phyloP scores from a whole-genome alignment of 2,113 vertebrate species.

The Agapornis roseicollis region DNA sequence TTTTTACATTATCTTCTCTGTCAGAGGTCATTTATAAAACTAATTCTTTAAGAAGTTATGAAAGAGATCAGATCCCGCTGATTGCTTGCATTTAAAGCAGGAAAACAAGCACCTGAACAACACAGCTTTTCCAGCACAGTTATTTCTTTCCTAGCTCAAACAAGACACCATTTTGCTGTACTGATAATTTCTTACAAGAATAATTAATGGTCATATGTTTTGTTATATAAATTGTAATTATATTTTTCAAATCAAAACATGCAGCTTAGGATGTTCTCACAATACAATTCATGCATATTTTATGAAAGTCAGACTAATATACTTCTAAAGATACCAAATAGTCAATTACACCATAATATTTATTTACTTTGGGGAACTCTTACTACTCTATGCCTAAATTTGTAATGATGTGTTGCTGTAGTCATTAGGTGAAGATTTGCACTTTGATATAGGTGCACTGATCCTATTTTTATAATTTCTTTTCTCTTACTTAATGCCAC shows the following conservation, averaged over 20 bases:
- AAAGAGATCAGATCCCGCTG: background rate
- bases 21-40: background rate
- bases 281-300: background rate
- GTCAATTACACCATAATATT: background rate
- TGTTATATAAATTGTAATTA: background rate
- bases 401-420: background rate
- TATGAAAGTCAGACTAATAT: background rate
- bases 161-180: background rate
- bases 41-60: background rate
- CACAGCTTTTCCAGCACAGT: background rate
- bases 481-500: background rate
- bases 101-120: background rate
- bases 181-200: background rate
- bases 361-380: constrained; percentile 21
- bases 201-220: background rate
- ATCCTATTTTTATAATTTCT: background rate
- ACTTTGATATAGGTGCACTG: background rate
- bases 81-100: background rate
- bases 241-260: background rate
- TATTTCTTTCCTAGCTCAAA: background rate
- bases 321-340: background rate
- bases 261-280: background rate
- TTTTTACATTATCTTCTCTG: background rate
- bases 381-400: background rate
- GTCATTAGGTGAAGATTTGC: background rate